Evolutionary conservation across 2,888 invertebrate species (phyloP).

Genomic region (Sminthurinus aureus): DNA sequence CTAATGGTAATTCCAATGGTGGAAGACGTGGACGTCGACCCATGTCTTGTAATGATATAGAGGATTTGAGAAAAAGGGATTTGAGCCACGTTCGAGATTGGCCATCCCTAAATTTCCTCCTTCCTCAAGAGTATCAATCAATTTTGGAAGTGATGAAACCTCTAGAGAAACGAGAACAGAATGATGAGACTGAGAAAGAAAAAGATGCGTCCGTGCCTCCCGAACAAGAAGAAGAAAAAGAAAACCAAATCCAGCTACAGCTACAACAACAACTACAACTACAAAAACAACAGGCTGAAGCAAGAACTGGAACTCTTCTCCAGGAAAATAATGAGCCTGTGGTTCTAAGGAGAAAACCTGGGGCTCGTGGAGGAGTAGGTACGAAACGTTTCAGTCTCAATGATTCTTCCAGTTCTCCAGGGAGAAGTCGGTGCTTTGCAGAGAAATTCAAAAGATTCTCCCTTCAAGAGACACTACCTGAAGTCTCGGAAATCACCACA

Average conservation of each 20-base stretch:
- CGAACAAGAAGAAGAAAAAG: not conserved
- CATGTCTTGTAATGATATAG: conserved; percentile 82
- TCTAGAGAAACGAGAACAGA: conserved; percentile 38
- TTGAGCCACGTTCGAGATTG: conserved; percentile 89
- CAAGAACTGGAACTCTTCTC: not conserved
- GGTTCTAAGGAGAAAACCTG: conserved; percentile 21
- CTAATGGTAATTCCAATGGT: not conserved
- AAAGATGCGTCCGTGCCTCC: conserved; percentile 15
- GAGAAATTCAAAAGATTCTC: conserved; percentile 57
- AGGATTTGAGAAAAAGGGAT: conserved; percentile 79
- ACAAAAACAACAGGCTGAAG: not conserved
- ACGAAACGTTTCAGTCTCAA: conserved; percentile 33
- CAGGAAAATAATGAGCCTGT: conserved; percentile 7
- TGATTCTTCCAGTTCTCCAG: conserved; percentile 29
- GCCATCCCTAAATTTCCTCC: conserved; percentile 87
- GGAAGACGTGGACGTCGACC: conserved; percentile 66
- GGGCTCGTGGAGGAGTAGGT: not conserved
- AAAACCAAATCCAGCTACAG: not conserved
- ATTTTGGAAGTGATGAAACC: conserved; percentile 75
- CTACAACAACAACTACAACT: not conserved
- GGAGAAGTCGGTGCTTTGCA: conserved; percentile 35
- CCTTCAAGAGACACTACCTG: conserved; percentile 56
- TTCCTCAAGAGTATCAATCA: conserved; percentile 84
- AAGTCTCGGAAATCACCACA: conserved; percentile 57
- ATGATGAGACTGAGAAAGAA: conserved; percentile 51